A percentile compares a stretch with the other conserved stretches of the same genome.
phyloP scores from a whole-genome alignment of 2,888 invertebrate species.

The Phyllotreta cruciferae region DNA sequence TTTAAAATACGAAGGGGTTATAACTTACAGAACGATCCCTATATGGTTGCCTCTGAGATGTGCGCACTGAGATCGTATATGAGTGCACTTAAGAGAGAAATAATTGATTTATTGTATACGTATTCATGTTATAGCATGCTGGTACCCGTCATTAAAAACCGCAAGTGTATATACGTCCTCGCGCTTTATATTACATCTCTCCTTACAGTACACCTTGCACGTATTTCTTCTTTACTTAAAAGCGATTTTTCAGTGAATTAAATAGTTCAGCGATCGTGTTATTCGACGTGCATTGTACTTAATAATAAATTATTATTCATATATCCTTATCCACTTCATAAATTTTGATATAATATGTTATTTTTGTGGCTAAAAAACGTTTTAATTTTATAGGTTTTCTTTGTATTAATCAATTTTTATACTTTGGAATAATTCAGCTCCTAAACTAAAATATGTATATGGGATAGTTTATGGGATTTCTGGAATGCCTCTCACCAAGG shows the following conservation, averaged over 20 bases:
- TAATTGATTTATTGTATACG: constrained; percentile 46
- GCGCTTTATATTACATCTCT: constrained; percentile 31
- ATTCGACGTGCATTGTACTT: neutral
- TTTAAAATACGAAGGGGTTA: too few species aligned
- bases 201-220: constrained; percentile 30
- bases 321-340: too few species aligned
- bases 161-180: constrained; percentile 24
- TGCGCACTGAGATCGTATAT: neutral
- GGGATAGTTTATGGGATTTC: constrained; percentile 31
- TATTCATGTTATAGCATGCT: constrained; percentile 44
- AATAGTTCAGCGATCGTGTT: constrained; percentile 13
- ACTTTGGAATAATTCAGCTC: neutral
- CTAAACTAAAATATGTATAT: constrained; percentile 19
- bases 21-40: too few species aligned
- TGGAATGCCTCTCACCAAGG: constrained; percentile 32
- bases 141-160: constrained; percentile 48
- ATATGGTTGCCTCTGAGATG: too few species aligned
- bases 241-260: constrained; percentile 21
- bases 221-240: constrained; percentile 29
- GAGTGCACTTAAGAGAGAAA: constrained; percentile 32
- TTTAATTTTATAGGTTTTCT: too few species aligned
- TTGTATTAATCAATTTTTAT: neutral
- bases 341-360: too few species aligned
- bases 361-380: too few species aligned
- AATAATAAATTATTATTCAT: too few species aligned